phyloP scores from a whole-genome alignment of 2,797 vertebrate genomes.

The Taeniopygia guttata region DNA sequence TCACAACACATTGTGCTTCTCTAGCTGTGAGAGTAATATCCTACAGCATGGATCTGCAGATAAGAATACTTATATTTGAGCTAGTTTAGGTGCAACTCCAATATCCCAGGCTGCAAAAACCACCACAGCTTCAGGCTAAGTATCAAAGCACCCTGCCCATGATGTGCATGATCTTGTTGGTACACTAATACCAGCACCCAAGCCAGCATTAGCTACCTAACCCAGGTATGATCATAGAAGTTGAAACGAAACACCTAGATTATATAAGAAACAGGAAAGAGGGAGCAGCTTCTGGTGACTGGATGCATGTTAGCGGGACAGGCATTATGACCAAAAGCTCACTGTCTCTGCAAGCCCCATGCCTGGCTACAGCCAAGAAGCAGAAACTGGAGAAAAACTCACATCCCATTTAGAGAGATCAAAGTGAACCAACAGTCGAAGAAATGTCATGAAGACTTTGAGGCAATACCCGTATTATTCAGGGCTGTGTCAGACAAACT shows the following conservation, averaged over 20 bases:
- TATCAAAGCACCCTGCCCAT: not conserved
- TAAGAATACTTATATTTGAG: not conserved
- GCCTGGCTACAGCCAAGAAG: not conserved
- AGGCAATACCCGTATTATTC: not conserved
- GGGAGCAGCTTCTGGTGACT: not conserved
- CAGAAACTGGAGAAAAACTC: not conserved
- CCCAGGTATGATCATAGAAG: not conserved
- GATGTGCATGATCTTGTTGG: not conserved
- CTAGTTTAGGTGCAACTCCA: not conserved
- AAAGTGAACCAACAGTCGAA: not conserved
- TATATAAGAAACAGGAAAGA: not conserved
- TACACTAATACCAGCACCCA: not conserved
- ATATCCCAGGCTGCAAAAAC: not conserved
- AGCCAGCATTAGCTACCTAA: not conserved
- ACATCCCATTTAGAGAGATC: not conserved
- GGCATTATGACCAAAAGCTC: not conserved
- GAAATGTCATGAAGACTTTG: not conserved
- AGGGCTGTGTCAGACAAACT: not conserved
- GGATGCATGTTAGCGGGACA: not conserved
- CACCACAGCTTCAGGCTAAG: not conserved
- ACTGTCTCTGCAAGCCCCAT: not conserved
- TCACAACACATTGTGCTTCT: not conserved
- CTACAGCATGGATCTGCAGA: not conserved
- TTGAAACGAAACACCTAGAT: not conserved
- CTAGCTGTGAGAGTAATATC: not conserved